Evolutionary conservation across 30 jellyfish, hydroid and myxozoan genomes (phyloP), one percentile per base, ranked within the genome.

Genomic region (Aurelia aurita): DNA sequence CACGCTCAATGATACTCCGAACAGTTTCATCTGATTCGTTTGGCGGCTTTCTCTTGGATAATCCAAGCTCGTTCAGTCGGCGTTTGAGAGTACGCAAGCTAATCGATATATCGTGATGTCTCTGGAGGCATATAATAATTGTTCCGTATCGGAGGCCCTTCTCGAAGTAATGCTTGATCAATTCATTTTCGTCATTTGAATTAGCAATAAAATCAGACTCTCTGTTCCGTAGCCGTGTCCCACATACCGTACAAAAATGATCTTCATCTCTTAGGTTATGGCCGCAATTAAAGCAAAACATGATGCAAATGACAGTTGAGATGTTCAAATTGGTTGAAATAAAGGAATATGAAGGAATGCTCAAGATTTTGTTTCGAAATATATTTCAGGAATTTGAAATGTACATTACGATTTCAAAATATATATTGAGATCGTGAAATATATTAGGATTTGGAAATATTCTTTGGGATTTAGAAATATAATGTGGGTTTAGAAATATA

Each of bases 231-330:
- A 31, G 39, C 39, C 39, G 3, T 69, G 82, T 69, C 65, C 82
- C 82, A 69, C 82, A 29, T 31, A 31, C 64, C 32, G 82, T 43
- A 69, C 64, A 59, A 59, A 59, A 59, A 59, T 59, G 65, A 21
- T 20, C 23, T 66, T 66, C 54, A 34, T 66, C 58, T 26, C 57
- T 34, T 26, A 25, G 5, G 45, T 66, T 66, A 66, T 66, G 78
- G 55, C 78, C 78, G 58, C 78, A 66, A 66, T 66, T 10, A 39
- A 66, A 66, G 58, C 78, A 66, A 66, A 66, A 66, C 78, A 66
- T 66, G 78, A 34, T 66, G 78, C 54, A 66, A 59, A 66, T 26
- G 55, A 26, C 78, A 66, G 78, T 66, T 34, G 78, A 66, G 5
- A 29, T 59, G 71, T 59, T 29, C 71, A 5, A 59, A 59, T 29